Percentiles rank a stretch among this genome's conserved stretches.
Evolutionary conservation across 1,140 invertebrate genomes (phyloP).

Genomic region (Mamestra configurata): DNA sequence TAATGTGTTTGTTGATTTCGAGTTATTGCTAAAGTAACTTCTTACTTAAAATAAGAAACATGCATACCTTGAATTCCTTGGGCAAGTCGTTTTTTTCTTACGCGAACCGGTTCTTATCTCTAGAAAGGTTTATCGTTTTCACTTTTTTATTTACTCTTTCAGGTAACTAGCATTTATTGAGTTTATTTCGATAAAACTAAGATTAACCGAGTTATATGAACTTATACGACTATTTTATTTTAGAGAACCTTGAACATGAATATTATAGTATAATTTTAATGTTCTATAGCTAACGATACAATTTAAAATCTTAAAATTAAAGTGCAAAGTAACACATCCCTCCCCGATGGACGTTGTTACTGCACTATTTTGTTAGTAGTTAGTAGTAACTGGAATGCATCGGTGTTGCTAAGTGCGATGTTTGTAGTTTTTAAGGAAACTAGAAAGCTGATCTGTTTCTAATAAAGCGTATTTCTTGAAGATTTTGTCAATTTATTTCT

Average conservation of each 20-base stretch:
- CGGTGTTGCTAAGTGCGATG: slow-evolving; percentile 2
- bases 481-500: neutral
- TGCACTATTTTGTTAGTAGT: slow-evolving; percentile 52
- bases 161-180: slow-evolving; percentile 13
- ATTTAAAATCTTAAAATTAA: slow-evolving; percentile 56
- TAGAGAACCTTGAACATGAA: neutral
- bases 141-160: slow-evolving; percentile 40
- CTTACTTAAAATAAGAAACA: too few species aligned
- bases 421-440: neutral
- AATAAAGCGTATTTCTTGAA: neutral
- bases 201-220: slow-evolving; percentile 5
- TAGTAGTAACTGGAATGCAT: slow-evolving; percentile 10
- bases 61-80: slow-evolving; percentile 47
- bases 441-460: neutral
- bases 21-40: too few species aligned
- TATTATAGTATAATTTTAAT: slow-evolving; percentile 4
- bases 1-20: too few species aligned
- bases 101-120: slow-evolving; percentile 44
- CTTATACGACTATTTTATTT: neutral
- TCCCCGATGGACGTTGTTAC: slow-evolving; percentile 52
- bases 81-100: slow-evolving; percentile 17
- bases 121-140: slow-evolving; percentile 44
- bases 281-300: slow-evolving; percentile 37
- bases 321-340: slow-evolving; percentile 59
- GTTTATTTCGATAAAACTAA: slow-evolving; percentile 42